Base-by-base conservation (phyloP, 2,888 invertebrate species). In the Tortrix viridana region DNA sequence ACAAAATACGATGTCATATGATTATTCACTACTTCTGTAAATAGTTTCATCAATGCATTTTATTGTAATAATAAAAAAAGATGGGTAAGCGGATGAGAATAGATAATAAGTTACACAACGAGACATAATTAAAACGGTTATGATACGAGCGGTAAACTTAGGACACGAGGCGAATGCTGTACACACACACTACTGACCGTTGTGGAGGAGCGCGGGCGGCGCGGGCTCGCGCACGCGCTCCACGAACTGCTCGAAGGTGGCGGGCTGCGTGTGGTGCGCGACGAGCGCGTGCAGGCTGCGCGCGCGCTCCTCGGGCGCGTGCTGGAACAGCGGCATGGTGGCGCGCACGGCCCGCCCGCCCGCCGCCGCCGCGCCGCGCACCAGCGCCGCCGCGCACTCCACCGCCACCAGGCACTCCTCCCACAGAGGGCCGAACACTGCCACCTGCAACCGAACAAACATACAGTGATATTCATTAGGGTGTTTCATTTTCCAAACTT, bases 371-470 rank as follows among this genome's bases (percentile, higher is more conserved):
- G 98, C 98, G 56, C 97, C 95, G 50, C 89, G 88, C 53, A 99
- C 97, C 60, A 99, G 93, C 50, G 96, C 96, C 23, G 99, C 97
- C 71, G 98, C 76, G 74, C 93, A 91, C 14, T 85, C 75, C 69
- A 92, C 89, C 70, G 93, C 92, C 19, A 94, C 85, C 22, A 94
- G 84, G 72, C 97, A 96, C 86, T 99, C 99, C 85, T 98, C 97
- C 89, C 97, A 98, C 67, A 99, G 89, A 3, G 99, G 98, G 0
- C 99, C 99, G 92, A 99, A 99, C 86, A 96, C 96, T n/a, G 96
- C 96, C 71, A 97, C 96, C 95, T 95, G 77, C 14, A 1, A 38
- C 38, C 0, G 4, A 4, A 14, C 38, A 38, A 38, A 12, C 0
- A n/a, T n/a, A n/a, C n/a, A n/a, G n/a, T n/a, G n/a, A n/a, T n/a